Evolutionary conservation across 2,888 invertebrate genomes (phyloP).

Genomic region (Lamellibrachia satsuma): DNA sequence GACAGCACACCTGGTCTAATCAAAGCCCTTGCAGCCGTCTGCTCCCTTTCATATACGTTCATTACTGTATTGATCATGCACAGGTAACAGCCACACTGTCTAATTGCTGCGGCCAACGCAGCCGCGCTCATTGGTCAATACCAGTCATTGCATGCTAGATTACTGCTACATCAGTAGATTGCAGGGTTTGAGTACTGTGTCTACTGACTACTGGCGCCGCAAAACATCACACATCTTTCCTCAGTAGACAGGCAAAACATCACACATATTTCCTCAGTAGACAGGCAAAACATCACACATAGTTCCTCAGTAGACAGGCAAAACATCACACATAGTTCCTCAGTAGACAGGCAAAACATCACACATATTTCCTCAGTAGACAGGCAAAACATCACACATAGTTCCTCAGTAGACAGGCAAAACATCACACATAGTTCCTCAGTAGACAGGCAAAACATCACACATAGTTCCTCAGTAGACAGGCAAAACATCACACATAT

Average conservation of each 20-base stretch:
- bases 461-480: too few relatives aligned
- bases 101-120: background rate
- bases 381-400: too few relatives aligned
- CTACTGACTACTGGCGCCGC: background rate
- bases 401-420: too few relatives aligned
- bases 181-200: background rate
- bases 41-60: background rate
- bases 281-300: too few relatives aligned
- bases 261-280: too few relatives aligned
- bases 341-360: too few relatives aligned
- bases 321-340: too few relatives aligned
- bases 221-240: background rate
- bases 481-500: background rate
- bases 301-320: too few relatives aligned
- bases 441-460: too few relatives aligned
- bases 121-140: background rate
- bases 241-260: too few relatives aligned
- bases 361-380: too few relatives aligned
- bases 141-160: background rate
- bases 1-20: background rate
- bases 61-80: constrained; percentile 10
- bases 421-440: too few relatives aligned
- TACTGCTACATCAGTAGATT: constrained; percentile 17
- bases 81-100: background rate
- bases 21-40: constrained; percentile 8